A percentile compares a stretch with the other conserved stretches of the same genome.
Evolutionary conservation across 2,888 invertebrate genomes (phyloP).

Genomic region (Exephanes ischioxanthus): DNA sequence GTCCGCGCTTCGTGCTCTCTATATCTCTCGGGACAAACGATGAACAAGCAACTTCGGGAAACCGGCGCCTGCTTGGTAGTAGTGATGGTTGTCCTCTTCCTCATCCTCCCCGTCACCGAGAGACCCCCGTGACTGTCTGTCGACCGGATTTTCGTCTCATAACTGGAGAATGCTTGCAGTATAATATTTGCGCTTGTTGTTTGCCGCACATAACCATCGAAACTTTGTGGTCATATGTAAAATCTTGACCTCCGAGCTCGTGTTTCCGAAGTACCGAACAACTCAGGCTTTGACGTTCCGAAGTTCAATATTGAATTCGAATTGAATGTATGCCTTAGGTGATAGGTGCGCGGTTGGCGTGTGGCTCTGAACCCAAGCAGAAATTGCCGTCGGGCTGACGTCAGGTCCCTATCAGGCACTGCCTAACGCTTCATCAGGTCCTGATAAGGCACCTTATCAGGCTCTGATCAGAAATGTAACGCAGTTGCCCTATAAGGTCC

Average conservation of each 20-base stretch:
- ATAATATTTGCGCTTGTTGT: slow-evolving; percentile 12
- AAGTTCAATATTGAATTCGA: slow-evolving; percentile 5
- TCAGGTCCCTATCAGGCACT: too few relatives aligned
- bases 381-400: too few relatives aligned
- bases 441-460: too few relatives aligned
- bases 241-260: not conserved
- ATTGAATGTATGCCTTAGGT: not conserved
- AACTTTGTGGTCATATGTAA: not conserved
- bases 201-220: not conserved
- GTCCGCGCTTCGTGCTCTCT: slow-evolving; percentile 12
- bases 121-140: slow-evolving; percentile 22
- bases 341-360: not conserved
- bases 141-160: slow-evolving; percentile 33
- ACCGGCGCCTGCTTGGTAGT: slow-evolving; percentile 27
- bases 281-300: not conserved
- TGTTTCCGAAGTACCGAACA: not conserved
- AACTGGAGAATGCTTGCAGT: slow-evolving; percentile 8
- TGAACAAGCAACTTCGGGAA: slow-evolving; percentile 61
- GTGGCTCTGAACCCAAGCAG: too few relatives aligned
- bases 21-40: slow-evolving; percentile 52
- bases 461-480: too few relatives aligned
- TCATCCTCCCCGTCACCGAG: slow-evolving; percentile 2
- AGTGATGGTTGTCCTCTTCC: slow-evolving; percentile 26
- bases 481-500: too few relatives aligned
- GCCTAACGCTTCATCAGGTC: too few relatives aligned